Base-by-base conservation (phyloP, 2,113 vertebrate genomes). In the Oreochromis tanganicae region DNA sequence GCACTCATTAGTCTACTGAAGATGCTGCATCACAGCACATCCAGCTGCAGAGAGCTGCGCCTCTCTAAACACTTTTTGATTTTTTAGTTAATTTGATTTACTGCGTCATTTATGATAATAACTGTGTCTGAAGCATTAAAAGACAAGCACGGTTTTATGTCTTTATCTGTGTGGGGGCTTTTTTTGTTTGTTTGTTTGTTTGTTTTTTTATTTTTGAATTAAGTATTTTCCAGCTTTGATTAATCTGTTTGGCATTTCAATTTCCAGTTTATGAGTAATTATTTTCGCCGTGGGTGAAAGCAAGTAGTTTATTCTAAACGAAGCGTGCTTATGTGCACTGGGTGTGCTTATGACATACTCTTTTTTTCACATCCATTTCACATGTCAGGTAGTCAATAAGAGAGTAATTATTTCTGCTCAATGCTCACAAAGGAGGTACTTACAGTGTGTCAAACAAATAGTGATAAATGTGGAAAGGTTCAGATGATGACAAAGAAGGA, bases 401-500 rank as follows among this genome's bases (percentile, higher is more conserved):
- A 14, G 43, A 68, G 21, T 83, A 54, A 73, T 89, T 90, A 84
- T 90, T 85, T 82, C 71, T 83, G 61, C 59, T 82, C 14, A 73
- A 12, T 21, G 38, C 55, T 87, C 85, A 81, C 78, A 84, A 85
- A 85, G 55, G 57, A 80, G 71, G 27, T 16, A 11, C 32, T 66
- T 73, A 32, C 52, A 56, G 24, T 8, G 21, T 75, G 83, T 85
- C 84, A 56, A 29, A 17, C 29, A 50, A 84, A 61, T n/a, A 14
- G 78, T 34, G 78, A 66, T 66, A 21, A 88, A 89, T 83, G 61
- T 34, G 63, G 80, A 78, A 71, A 6, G 32, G 17, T 71, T 75
- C 50, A 17, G 56, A 81, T 81, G 59, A 41, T 73, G 75, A 86
- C n/a, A 5, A 38, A 68, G 36, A 27, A 57, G 29, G 12, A 19